Base-by-base conservation (phyloP, 2,888 invertebrate genomes). In the Monoplex corrugatus region DNA sequence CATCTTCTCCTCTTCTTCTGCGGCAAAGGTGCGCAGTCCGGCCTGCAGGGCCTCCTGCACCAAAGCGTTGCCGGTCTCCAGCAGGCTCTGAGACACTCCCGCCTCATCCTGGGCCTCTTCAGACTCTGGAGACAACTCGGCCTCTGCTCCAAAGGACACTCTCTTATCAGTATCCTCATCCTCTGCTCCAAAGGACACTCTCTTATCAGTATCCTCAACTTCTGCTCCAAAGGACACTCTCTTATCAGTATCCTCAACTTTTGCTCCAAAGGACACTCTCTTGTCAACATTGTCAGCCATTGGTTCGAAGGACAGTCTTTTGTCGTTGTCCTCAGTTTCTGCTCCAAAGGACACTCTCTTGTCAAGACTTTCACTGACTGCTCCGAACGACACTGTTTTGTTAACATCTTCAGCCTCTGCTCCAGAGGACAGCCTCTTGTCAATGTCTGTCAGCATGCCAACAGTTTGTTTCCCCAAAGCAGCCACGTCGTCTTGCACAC, bases 1-100 rank as follows among this genome's bases (percentile, higher is more conserved):
- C 68, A 23, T 68, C 68, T n/a, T 72, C 10, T 72, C 68, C 3
- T 72, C 68, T 10, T 72, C 32, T 28, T n/a, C 32, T 28, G 32
- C 68, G n/a, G 68, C 68, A 8, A 80, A 23, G 28, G 78, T 80
- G 28, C 43, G 23, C 6, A 80, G 28, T 8, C 78, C 78, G 23
- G 78, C 78, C 78, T 80, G 43, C 0, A 80, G 43, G 28, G 78
- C 78, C 2, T 80, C 78, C 43, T 80, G 78, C 32, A 80, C 78
- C 43, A 80, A 23, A 40, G 78, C 78, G 32, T 80, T 80, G 19
- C 78, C 78, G 10, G 78, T 23, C 23, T 80, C 78, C 78, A 40
- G 43, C 78, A 80, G 32, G 1, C 13, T 80, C 78, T 80, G 40
- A 0, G 1, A 6, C 23, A 28, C 43, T 1, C 23, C 78, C 23